A percentile compares a stretch with the other conserved stretches of the same genome.
These are phyloP conservation scores for Drosophila truncata DNA, from an alignment of 1,140 invertebrate genomes.

Conservation along the genomic window DNA sequence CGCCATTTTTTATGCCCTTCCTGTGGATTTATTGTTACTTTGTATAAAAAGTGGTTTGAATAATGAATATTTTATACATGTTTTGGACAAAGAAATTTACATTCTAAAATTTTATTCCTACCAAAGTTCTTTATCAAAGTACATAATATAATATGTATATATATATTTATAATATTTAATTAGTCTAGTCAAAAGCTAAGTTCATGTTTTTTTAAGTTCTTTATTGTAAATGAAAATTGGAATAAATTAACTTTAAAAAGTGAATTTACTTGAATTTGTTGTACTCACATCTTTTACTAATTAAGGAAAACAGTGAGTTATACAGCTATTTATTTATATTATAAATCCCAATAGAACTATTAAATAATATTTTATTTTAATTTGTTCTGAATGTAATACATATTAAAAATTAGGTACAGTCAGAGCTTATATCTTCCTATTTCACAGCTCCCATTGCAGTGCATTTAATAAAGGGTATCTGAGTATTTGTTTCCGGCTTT, in stretches of 20 bases:
- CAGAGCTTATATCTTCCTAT: not conserved
- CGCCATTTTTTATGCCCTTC: constrained; percentile 3
- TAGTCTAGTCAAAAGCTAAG: not conserved
- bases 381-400: too few species aligned
- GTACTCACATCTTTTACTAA: not conserved
- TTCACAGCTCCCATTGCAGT: not conserved
- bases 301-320: not conserved
- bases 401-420: not conserved
- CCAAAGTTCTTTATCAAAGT: not conserved
- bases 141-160: not conserved
- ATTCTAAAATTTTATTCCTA: not conserved
- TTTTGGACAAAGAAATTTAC: not conserved
- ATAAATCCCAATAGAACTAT: too few species aligned
- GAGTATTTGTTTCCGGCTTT: not conserved
- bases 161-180: not conserved
- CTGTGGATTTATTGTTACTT: not conserved
- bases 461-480: constrained; percentile 7
- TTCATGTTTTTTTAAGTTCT: not conserved
- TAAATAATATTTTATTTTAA: too few species aligned
- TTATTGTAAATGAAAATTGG: not conserved
- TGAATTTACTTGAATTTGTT: not conserved
- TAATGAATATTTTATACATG: not conserved
- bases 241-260: not conserved
- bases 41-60: not conserved
- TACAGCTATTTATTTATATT: not conserved